These are phyloP conservation scores for Pygoscelis adeliae DNA, from an alignment of 2,113 vertebrate species.

Conservation along the genomic window DNA sequence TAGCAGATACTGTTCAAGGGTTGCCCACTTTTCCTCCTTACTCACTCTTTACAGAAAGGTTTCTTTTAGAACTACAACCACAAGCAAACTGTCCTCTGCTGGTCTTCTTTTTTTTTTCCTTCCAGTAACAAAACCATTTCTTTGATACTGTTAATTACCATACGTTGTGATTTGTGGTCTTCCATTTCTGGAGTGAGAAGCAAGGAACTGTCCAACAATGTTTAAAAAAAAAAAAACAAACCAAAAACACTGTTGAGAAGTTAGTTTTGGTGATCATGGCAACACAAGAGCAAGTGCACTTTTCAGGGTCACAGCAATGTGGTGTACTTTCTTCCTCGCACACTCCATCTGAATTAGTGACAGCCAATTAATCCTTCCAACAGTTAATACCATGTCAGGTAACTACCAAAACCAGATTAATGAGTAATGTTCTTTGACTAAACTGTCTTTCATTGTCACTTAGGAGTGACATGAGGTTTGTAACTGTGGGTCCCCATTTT, in stretches of 20 bases:
- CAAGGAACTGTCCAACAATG: background rate
- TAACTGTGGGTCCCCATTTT: background rate
- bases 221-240: background rate
- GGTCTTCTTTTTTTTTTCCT: background rate
- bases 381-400: fast-evolving
- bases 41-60: background rate
- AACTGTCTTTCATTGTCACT: background rate
- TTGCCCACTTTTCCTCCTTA: background rate
- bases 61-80: background rate
- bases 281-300: background rate
- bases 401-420: fast-evolving
- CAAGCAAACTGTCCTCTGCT: background rate
- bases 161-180: background rate
- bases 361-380: background rate
- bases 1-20: background rate
- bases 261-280: background rate
- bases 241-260: background rate
- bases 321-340: background rate
- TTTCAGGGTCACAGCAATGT: background rate
- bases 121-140: background rate
- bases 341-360: fast-evolving
- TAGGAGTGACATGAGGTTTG: fast-evolving
- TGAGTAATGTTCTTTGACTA: fast-evolving
- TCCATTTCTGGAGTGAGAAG: fast-evolving
- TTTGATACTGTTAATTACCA: background rate